Evolutionary conservation across 2,113 vertebrate genomes (phyloP), one percentile per base, ranked within the genome.

Genomic region (Grus americana): DNA sequence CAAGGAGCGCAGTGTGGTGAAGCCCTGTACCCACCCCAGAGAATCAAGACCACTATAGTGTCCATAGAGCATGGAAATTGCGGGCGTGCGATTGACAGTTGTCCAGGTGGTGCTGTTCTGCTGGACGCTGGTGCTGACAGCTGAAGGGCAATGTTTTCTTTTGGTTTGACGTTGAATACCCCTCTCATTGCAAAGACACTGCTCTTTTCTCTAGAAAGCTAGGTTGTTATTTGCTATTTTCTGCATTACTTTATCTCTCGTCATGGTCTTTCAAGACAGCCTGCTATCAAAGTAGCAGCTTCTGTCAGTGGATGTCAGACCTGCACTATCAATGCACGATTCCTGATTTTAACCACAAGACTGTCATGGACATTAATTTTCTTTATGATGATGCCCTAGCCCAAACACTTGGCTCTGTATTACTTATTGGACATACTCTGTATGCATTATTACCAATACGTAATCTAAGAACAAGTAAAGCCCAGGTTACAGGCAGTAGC

Each of bases 401-500:
- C 55, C 36, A 74, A 75, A 42, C 20, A 15, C 20, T 61, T 61
- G n/a, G n/a, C 32, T 88, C 24, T 47, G 49, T 78, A 5, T 65
- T 84, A 19, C 18, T 70, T 34, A 8, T 24, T 87, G 46, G 30
- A 32, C 42, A 11, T 21, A 27, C 15, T 0, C 0, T 52, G 11
- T 52, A 30, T 62, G 40, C 23, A 6, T 6, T 61, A 17, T 50
- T 68, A 72, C 2, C 18, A 20, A 7, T 44, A 36, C 0, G 0
- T 44, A 55, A 59, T 17, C 32, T 52, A 57, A 74, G 36, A 66
- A 40, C 30, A 55, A 75, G 15, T 24, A 19, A 62, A 68, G 17
- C 57, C 81, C 36, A 24, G 7, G 15, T 58, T 71, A 46, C 29
- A 30, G 42, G 79, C 52, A 24, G 26, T 18, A 86, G 36, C 17